Percentiles rank a stretch among this genome's conserved stretches.
Conservation (phyloP, 1,140 invertebrate genomes). For the Drosophila sechellia region DNA sequence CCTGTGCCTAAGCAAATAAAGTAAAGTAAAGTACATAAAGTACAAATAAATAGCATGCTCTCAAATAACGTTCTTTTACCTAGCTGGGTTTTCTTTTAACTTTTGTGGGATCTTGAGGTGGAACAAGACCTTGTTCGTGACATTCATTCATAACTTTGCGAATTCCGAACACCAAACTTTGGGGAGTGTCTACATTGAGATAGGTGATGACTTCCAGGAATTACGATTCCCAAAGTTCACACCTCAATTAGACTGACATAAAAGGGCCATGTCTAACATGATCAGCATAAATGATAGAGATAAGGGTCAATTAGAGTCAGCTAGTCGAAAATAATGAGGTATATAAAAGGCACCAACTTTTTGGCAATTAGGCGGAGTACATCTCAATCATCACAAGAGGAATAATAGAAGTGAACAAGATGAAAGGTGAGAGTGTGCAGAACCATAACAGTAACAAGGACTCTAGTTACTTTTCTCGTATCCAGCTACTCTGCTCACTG, state of each 20-base stretch:
- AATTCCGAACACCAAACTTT: slow-evolving; percentile 4
- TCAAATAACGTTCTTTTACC: neutral
- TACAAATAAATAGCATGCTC: slow-evolving; percentile 20
- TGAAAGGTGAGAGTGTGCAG: slow-evolving; percentile 58
- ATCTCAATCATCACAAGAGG: slow-evolving; percentile 51
- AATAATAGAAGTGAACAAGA: slow-evolving; percentile 64
- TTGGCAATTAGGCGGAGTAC: slow-evolving; percentile 66
- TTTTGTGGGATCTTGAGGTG: slow-evolving; percentile 8
- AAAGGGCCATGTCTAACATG: slow-evolving; percentile 55
- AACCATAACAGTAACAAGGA: neutral
- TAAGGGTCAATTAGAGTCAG: slow-evolving; percentile 26
- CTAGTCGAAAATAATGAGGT: slow-evolving; percentile 13
- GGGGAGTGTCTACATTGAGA: slow-evolving; percentile 46
- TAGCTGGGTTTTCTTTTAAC: neutral
- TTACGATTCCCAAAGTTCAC: slow-evolving; percentile 19
- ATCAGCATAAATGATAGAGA: slow-evolving; percentile 41
- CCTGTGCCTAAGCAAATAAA: slow-evolving; percentile 47
- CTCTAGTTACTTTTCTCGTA: neutral
- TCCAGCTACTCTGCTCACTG: slow-evolving; percentile 69
- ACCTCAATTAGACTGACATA: slow-evolving; percentile 65
- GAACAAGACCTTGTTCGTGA: slow-evolving; percentile 39
- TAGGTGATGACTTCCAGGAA: slow-evolving; percentile 60
- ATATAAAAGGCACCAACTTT: slow-evolving; percentile 60
- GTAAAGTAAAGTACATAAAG: slow-evolving; percentile 16
- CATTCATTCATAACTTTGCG: slow-evolving; percentile 57